Evolutionary conservation across 2,888 invertebrate genomes (phyloP).

Genomic region (Hemaris fuciformis): DNA sequence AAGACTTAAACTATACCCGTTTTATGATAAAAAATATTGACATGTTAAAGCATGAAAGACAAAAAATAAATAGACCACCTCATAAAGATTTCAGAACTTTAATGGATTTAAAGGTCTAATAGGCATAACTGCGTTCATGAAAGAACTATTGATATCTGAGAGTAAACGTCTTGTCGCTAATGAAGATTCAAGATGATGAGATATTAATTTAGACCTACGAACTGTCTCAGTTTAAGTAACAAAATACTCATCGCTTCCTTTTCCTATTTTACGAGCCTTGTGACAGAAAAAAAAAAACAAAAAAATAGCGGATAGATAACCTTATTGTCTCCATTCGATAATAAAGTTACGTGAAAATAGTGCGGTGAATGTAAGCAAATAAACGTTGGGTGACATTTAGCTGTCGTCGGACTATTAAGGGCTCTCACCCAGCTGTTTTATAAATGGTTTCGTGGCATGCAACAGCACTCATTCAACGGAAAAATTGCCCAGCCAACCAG

Average conservation of each 20-base stretch:
- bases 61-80: too few species aligned
- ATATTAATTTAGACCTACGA: too few species aligned
- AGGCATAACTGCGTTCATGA: too few species aligned
- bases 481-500: slow-evolving; percentile 53
- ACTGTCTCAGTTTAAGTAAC: not conserved
- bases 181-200: too few species aligned
- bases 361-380: slow-evolving; percentile 59
- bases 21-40: too few species aligned
- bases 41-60: too few species aligned
- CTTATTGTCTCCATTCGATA: slow-evolving; percentile 36
- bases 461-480: slow-evolving; percentile 55
- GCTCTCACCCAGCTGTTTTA: slow-evolving; percentile 67
- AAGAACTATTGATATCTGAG: too few species aligned
- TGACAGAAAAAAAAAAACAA: not conserved
- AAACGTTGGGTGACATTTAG: slow-evolving; percentile 75
- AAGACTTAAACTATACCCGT: too few species aligned
- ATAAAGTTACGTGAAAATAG: slow-evolving; percentile 59
- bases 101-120: too few species aligned
- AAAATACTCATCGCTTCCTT: not conserved
- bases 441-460: slow-evolving; percentile 73
- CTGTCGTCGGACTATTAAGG: slow-evolving; percentile 79
- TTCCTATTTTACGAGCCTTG: not conserved
- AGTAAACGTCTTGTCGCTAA: too few species aligned
- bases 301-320: slow-evolving; percentile 1
- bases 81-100: too few species aligned